phyloP scores from a whole-genome alignment of 2,113 vertebrate species.

The Diglossa brunneiventris region DNA sequence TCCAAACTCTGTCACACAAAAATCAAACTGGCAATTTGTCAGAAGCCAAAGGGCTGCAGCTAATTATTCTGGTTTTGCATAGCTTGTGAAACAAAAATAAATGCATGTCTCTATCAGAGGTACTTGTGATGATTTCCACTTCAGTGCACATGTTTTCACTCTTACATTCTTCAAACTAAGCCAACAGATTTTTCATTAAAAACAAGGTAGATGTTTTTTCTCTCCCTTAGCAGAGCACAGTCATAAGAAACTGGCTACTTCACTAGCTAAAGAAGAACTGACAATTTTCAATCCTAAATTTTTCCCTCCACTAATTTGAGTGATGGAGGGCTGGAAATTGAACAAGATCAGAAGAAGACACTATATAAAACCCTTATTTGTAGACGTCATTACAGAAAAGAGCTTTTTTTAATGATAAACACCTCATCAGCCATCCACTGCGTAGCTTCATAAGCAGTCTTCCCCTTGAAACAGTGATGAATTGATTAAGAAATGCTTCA shows the following conservation, averaged over 20 bases:
- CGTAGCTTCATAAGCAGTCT: neutral
- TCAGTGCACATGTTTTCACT: conserved; percentile 30
- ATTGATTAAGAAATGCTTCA: neutral
- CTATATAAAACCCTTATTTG: neutral
- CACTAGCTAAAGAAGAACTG: neutral
- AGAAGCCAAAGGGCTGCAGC: conserved; percentile 50
- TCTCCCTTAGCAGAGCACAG: fast-evolving
- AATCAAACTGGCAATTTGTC: neutral
- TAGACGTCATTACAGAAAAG: neutral
- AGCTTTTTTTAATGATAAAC: neutral
- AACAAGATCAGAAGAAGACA: neutral
- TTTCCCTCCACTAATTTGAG: neutral
- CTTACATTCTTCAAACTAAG: conserved; percentile 19
- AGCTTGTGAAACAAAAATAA: conserved; percentile 52
- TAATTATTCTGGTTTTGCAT: conserved; percentile 55
- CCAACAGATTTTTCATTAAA: conserved; percentile 25
- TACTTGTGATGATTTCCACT: conserved; percentile 46
- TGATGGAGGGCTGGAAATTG: neutral
- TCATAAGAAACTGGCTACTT: neutral
- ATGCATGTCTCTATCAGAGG: conserved; percentile 30
- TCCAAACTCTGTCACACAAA: conserved; percentile 18
- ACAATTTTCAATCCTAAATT: neutral
- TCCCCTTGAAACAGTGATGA: neutral
- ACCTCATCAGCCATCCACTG: neutral
- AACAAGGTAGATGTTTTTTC: conserved; percentile 7